These are phyloP conservation scores for Scophthalmus maximus DNA, from an alignment of 2,113 vertebrate species.

Conservation along the genomic window DNA sequence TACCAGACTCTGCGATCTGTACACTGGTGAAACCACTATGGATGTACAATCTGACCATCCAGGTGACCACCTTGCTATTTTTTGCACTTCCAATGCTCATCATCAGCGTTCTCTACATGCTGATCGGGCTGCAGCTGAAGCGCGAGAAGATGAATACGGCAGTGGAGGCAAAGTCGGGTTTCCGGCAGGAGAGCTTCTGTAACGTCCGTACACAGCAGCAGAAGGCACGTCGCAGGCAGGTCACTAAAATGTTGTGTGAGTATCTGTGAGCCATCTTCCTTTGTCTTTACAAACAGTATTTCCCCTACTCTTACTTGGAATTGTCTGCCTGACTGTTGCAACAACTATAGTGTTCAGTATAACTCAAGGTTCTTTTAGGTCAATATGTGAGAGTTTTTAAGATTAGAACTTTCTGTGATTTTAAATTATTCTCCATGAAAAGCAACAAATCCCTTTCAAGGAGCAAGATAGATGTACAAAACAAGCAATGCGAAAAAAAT, in stretches of 20 bases:
- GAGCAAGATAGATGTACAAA: no score
- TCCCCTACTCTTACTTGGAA: background rate
- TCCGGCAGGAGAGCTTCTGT: conserved; percentile 59
- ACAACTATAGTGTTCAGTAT: no score
- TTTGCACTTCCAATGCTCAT: conserved; percentile 92
- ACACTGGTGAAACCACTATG: conserved; percentile 83
- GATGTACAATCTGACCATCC: conserved; percentile 91
- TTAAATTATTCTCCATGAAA: no score
- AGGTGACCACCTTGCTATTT: conserved; percentile 90
- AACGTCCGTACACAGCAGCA: conserved; percentile 73
- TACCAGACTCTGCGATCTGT: conserved; percentile 86
- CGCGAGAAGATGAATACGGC: conserved; percentile 84
- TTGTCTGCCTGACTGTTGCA: no score
- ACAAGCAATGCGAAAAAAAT: no score
- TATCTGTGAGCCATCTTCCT: conserved; percentile 58
- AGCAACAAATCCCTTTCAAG: no score
- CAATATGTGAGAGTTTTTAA: no score
- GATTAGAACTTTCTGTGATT: no score
- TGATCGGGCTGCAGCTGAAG: conserved; percentile 89
- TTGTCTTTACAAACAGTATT: background rate
- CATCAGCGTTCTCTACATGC: conserved; percentile 91
- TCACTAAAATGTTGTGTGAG: conserved; percentile 98
- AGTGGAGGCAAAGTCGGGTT: conserved; percentile 71
- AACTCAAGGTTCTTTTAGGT: no score
- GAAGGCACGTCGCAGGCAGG: conserved; percentile 85